Percentiles rank a stretch among this genome's conserved stretches.
Conservation (phyloP, 2,113 vertebrate species). For the Perca fluviatilis region DNA sequence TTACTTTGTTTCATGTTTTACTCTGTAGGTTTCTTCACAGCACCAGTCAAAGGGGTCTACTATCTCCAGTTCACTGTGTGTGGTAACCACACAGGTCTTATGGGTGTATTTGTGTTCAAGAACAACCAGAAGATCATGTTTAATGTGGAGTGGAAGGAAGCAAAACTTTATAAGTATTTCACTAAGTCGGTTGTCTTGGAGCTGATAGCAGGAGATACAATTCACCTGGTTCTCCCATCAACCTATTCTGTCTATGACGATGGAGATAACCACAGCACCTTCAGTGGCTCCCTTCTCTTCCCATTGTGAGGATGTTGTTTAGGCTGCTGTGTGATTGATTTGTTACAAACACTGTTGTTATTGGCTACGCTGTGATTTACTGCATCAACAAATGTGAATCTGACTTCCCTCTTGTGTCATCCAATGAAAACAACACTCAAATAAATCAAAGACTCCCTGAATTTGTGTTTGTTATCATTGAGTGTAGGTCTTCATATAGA, state of each 20-base stretch:
- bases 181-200: slow-evolving; percentile 29
- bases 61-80: slow-evolving; percentile 12
- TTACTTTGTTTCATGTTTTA: not conserved
- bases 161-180: rapidly evolving
- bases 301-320: not conserved
- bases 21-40: slow-evolving; percentile 37
- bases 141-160: not conserved
- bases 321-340: not conserved
- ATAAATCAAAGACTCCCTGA: not conserved
- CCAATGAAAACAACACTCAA: not conserved
- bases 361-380: not conserved
- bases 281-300: slow-evolving; percentile 37
- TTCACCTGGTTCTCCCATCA: slow-evolving; percentile 12
- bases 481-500: not conserved
- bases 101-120: not conserved
- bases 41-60: slow-evolving; percentile 39
- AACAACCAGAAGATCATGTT: slow-evolving; percentile 1
- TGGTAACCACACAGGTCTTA: rapidly evolving
- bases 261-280: not conserved
- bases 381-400: not conserved
- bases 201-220: slow-evolving; percentile 22
- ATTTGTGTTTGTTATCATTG: not conserved
- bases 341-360: not conserved
- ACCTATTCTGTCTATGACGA: not conserved
- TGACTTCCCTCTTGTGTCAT: not conserved